Base-by-base conservation (phyloP, 1,140 invertebrate genomes). In the Harpegnathos saltator region DNA sequence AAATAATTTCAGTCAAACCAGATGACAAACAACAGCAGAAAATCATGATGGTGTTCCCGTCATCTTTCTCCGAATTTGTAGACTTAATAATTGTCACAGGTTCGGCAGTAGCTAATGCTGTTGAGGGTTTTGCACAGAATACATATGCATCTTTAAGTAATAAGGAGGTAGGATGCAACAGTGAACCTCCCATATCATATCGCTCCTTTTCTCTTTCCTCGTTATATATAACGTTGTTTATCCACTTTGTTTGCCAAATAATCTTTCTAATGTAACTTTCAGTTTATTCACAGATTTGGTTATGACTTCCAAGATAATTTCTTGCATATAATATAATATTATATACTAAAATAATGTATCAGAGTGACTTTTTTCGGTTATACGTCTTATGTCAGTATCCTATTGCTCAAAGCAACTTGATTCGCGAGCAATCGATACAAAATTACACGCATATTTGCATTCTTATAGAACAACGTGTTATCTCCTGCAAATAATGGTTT, bases 1-100 rank as follows among this genome's bases (percentile, higher is more conserved):
- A 63, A 78, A 86, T 83, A 75, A 88, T 92, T 92, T 84, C 74
- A 94, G 93, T 94, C 24, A 94, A 94, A 88, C 93, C 93, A 14
- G 93, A 91, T 38, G 92, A 93, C 75, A 84, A 72, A 15, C 91
- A 91, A 84, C 85, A 91, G 69, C 38, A 89, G 73, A 88, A 92
- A 82, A 85, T 92, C 61, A 89, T 90, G 82, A 68, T 93, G 19
- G 89, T 92, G 85, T 62, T 90, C 19, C 89, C 93, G 15, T 88
- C 83, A 68, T 91, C 89, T 68, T 89, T 92, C 48, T 89, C 91
- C 26, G 92, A 93, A 83, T 50, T 92, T 52, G 69, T 59, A 74
- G 85, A 91, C 24, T 84, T 91, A 58, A 89, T 82, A 56, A 52
- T 69, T 48, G 88, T 72, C 38, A 89, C 88, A 59, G 89, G 87